Evolutionary conservation across 2,888 invertebrate genomes (phyloP).

Genomic region (Synanthedon andrenaeformis): DNA sequence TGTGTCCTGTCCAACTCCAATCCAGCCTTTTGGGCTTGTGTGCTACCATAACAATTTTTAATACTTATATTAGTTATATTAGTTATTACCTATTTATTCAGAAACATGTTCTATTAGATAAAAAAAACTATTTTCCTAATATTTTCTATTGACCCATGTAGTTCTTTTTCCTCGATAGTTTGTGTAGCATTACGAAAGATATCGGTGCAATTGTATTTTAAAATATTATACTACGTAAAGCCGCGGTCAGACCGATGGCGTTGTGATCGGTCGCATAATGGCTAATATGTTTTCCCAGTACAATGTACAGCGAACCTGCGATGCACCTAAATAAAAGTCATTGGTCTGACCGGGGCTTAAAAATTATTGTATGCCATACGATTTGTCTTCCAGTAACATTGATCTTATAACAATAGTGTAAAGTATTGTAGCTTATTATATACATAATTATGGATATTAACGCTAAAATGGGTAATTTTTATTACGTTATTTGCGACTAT

Average conservation of each 20-base stretch:
- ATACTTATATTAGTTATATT: not conserved
- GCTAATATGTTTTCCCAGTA: too few relatives aligned
- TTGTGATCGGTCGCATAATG: too few relatives aligned
- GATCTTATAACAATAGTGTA: slow-evolving; percentile 66
- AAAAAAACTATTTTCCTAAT: slow-evolving; percentile 62
- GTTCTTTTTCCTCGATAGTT: slow-evolving; percentile 53
- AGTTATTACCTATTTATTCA: slow-evolving; percentile 29
- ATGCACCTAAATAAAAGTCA: too few relatives aligned
- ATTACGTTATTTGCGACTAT: not conserved
- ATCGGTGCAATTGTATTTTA: slow-evolving; percentile 62
- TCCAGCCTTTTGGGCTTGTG: too few relatives aligned
- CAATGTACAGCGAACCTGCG: too few relatives aligned
- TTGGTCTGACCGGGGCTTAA: slow-evolving; percentile 10
- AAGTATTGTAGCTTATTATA: slow-evolving; percentile 66
- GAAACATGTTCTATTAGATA: slow-evolving; percentile 50
- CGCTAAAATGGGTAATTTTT: not conserved
- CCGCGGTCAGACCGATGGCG: too few relatives aligned
- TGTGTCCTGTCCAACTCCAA: too few relatives aligned
- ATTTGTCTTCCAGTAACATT: slow-evolving; percentile 71
- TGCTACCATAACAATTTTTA: not conserved
- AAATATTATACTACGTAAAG: slow-evolving; percentile 34
- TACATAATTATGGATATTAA: slow-evolving; percentile 43
- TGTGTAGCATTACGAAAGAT: slow-evolving; percentile 51
- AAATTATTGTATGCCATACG: slow-evolving; percentile 67
- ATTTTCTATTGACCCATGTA: slow-evolving; percentile 56